Percentiles rank a stretch among this genome's conserved stretches.
Conservation (phyloP, 2,113 vertebrate genomes). For the Tychaedon coryphoeus region DNA sequence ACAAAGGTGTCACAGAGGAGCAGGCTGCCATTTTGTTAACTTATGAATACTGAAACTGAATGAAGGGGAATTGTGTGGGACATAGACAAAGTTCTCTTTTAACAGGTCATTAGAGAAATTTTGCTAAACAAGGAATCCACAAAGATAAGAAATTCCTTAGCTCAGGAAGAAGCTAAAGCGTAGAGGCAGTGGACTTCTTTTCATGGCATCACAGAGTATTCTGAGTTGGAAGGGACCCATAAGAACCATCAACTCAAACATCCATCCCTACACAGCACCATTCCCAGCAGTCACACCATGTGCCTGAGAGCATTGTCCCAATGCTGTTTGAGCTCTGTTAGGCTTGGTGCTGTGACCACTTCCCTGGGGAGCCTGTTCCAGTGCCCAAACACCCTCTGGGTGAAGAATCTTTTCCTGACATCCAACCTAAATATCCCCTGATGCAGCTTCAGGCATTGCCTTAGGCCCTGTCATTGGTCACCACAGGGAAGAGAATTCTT, state of each 20-base stretch:
- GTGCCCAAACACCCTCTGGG: rapidly evolving
- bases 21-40: not conserved
- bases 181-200: not conserved
- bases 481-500: not conserved
- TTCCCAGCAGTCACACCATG: not conserved
- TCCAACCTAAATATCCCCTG: not conserved
- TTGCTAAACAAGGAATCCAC: not conserved
- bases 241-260: not conserved
- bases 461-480: not conserved
- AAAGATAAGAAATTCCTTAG: not conserved
- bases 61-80: not conserved
- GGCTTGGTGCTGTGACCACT: not conserved
- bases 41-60: not conserved
- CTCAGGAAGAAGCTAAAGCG: not conserved
- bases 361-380: not conserved
- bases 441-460: not conserved
- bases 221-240: not conserved
- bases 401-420: not conserved
- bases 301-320: not conserved
- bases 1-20: not conserved
- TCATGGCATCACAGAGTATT: not conserved
- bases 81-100: not conserved
- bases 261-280: not conserved
- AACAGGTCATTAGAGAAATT: not conserved
- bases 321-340: rapidly evolving